Base-by-base conservation (phyloP, 2,888 invertebrate species). In the Julus scanicus region DNA sequence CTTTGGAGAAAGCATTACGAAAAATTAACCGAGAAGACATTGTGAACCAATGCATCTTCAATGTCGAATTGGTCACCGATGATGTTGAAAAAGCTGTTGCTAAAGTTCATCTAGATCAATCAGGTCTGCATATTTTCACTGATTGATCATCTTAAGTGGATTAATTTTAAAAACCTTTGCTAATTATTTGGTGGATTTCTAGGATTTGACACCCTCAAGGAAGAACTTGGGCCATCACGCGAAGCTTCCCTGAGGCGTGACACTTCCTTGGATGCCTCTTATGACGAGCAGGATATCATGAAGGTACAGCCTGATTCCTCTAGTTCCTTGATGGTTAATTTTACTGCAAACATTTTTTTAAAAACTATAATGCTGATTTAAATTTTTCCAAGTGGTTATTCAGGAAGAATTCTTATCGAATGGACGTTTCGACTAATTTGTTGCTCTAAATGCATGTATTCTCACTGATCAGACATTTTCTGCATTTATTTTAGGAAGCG, bases 21-120 rank as follows among this genome's bases (percentile, higher is more conserved):
- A 94, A 95, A 90, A 97, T 98, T 89, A 96, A 96, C 88, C 94
- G 98, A 90, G 97, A 97, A 91, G 98, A 98, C 92, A 97, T 98
- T 88, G 96, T 98, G 90, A 95, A 95, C 90, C 95, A 96, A 90
- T 97, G 97, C 92, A 95, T 96, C 90, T 95, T 94, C 90, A 95
- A 95, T 91, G 94, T 95, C n/a, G 95, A 95, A 91, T 92, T 95
- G 29, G 96, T 96, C 1, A 96, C 96, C 0, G 96, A 96, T 92
- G 95, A 95, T 91, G 94, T 94, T 91, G 96, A 96, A 91, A 94
- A 94, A 90, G 95, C 94, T 20, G 93, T 95, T 89, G 95, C 95
- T 0, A 94, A 94, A 92, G 94, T 91, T 88, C 91, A 92, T 88
- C 91, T 93, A 89, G 92, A 92, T 90, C 92, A 92, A 90, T 92